Conservation (phyloP, 2,888 invertebrate species). For the Melanostoma scalare region DNA sequence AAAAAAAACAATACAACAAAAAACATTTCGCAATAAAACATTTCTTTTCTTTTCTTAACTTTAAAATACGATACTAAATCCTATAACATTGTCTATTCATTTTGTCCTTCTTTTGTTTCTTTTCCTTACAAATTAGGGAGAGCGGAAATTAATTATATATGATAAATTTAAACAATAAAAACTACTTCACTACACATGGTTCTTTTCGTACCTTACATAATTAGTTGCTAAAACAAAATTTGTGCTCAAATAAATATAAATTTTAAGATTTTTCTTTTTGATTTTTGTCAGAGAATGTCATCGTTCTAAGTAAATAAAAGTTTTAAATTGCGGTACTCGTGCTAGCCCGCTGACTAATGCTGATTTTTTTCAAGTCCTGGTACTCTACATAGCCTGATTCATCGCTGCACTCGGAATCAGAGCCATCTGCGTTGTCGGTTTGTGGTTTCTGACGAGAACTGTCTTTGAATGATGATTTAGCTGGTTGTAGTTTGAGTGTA, state of each 20-base stretch:
- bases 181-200: neutral
- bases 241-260: constrained; percentile 61
- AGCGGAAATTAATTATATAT: constrained; percentile 17
- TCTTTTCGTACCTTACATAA: constrained; percentile 13
- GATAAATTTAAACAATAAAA: constrained; percentile 22
- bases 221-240: constrained; percentile 26
- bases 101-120: constrained; percentile 1
- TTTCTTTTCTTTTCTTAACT: constrained; percentile 28
- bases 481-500: constrained; percentile 77
- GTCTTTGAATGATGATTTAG: constrained; percentile 74
- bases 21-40: constrained; percentile 55
- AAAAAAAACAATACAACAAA: constrained; percentile 64
- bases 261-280: constrained; percentile 8
- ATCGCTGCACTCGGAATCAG: constrained; percentile 92
- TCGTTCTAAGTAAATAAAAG: constrained; percentile 5
- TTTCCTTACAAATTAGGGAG: constrained; percentile 16
- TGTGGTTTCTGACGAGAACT: constrained; percentile 50
- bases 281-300: constrained; percentile 11
- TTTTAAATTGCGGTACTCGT: constrained; percentile 62
- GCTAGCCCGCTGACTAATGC: constrained; percentile 44
- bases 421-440: constrained; percentile 83
- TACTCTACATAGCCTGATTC: constrained; percentile 95
- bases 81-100: constrained; percentile 48
- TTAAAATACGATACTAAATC: constrained; percentile 36
- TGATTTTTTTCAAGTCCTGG: constrained; percentile 81